These are phyloP conservation scores for Poeciliopsis prolifica DNA, from an alignment of 2,113 vertebrate species.

Conservation along the genomic window DNA sequence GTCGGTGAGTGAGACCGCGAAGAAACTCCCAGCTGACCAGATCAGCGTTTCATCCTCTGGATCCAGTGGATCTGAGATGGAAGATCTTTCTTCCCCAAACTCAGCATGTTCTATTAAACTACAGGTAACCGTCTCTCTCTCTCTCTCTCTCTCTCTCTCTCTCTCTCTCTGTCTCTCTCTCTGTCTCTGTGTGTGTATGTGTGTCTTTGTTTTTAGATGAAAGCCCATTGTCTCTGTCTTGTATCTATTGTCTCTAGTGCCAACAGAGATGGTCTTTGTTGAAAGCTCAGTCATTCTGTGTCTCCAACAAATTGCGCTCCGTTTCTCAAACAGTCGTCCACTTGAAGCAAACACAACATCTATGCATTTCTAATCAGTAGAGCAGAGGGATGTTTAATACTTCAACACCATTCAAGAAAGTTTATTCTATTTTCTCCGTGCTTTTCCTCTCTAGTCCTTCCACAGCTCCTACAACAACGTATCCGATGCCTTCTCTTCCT, in stretches of 20 bases:
- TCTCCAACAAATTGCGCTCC: conserved; percentile 5
- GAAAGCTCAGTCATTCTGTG: conserved; percentile 1
- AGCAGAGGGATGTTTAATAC: too few species aligned
- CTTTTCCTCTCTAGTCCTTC: conserved; percentile 51
- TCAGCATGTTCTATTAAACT: conserved; percentile 57
- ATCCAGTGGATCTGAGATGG: conserved; percentile 80
- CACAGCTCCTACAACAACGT: conserved; percentile 76
- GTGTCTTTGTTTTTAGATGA: background rate
- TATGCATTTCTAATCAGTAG: background rate
- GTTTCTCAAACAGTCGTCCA: conserved; percentile 15
- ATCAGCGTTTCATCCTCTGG: conserved; percentile 80
- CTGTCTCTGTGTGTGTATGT: too few species aligned
- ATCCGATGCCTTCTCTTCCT: conserved; percentile 76
- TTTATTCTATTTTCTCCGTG: background rate
- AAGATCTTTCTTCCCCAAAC: conserved; percentile 71
- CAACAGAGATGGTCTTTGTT: conserved; percentile 35
- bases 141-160: too few species aligned
- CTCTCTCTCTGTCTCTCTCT: too few species aligned
- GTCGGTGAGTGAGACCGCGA: conserved; percentile 62
- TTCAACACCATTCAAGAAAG: too few species aligned
- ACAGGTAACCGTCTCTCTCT: conserved; percentile 56
- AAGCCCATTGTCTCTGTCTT: conserved; percentile 1
- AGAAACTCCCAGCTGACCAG: conserved; percentile 74
- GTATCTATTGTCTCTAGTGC: conserved; percentile 8
- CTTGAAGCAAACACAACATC: conserved; percentile 9